Evolutionary conservation across 2,888 invertebrate species (phyloP).

Genomic region (Apodemia zela): DNA sequence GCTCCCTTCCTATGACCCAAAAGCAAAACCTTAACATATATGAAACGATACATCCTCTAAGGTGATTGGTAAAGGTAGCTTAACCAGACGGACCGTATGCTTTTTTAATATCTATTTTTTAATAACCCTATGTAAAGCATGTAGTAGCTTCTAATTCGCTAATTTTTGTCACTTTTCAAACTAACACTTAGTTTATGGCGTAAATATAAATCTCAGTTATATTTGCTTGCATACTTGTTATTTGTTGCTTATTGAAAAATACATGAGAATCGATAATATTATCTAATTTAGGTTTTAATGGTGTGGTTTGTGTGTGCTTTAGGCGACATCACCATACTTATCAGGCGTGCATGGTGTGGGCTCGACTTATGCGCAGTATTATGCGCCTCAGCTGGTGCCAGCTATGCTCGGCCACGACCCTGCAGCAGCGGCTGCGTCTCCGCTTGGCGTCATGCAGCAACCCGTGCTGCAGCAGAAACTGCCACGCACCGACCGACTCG

Average conservation of each 20-base stretch:
- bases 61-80: slow-evolving; percentile 68
- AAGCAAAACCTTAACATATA: slow-evolving; percentile 30
- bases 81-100: slow-evolving; percentile 62
- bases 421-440: slow-evolving; percentile 86
- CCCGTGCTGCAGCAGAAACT: slow-evolving; percentile 95
- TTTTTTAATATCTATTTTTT: slow-evolving; percentile 50
- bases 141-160: slow-evolving; percentile 58
- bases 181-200: slow-evolving; percentile 6
- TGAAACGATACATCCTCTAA: slow-evolving; percentile 34
- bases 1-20: slow-evolving; percentile 10
- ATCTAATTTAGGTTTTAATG: not conserved
- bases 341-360: slow-evolving; percentile 94
- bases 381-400: slow-evolving; percentile 94
- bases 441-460: slow-evolving; percentile 92
- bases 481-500: slow-evolving; percentile 96
- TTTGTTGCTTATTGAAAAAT: slow-evolving; percentile 1
- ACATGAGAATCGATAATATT: not conserved
- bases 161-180: slow-evolving; percentile 9
- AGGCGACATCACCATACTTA: slow-evolving; percentile 95
- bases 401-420: slow-evolving; percentile 94
- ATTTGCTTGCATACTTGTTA: not conserved
- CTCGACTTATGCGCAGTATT: slow-evolving; percentile 95
- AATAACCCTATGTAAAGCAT: slow-evolving; percentile 58
- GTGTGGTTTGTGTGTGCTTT: slow-evolving; percentile 40
- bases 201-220: not conserved